phyloP scores from a whole-genome alignment of 2,797 vertebrate species.

The Dendrocincla tyrannina region DNA sequence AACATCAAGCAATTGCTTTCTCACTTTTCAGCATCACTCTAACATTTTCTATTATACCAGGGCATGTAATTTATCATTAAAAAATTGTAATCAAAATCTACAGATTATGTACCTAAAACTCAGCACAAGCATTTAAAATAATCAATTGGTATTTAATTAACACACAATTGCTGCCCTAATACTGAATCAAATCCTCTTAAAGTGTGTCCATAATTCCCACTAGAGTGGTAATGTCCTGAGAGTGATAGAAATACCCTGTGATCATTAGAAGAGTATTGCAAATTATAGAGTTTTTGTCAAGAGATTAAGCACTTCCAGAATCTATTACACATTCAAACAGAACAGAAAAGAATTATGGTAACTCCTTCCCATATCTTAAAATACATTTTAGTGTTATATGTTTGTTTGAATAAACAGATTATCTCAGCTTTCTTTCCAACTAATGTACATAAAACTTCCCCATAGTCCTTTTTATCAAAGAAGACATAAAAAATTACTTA shows the following conservation, averaged over 20 bases:
- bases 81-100: neutral
- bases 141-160: slow-evolving; percentile 68
- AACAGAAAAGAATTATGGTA: neutral
- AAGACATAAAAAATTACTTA: neutral
- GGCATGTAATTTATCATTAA: neutral
- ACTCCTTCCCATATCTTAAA: neutral
- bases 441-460: neutral
- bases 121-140: slow-evolving; percentile 36
- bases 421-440: neutral
- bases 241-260: slow-evolving; percentile 29
- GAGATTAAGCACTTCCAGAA: slow-evolving; percentile 52
- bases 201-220: slow-evolving; percentile 59
- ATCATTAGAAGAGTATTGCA: slow-evolving; percentile 40
- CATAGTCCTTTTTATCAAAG: neutral
- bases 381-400: neutral
- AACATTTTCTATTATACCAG: neutral
- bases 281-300: slow-evolving; percentile 56
- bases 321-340: slow-evolving; percentile 9
- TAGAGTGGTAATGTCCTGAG: slow-evolving; percentile 47
- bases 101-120: neutral
- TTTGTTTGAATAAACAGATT: neutral
- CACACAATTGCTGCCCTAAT: slow-evolving; percentile 20
- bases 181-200: slow-evolving; percentile 63
- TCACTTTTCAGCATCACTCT: neutral
- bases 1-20: neutral